phyloP scores from a whole-genome alignment of 2,113 vertebrate species.

The Gymnocephalus cernua region DNA sequence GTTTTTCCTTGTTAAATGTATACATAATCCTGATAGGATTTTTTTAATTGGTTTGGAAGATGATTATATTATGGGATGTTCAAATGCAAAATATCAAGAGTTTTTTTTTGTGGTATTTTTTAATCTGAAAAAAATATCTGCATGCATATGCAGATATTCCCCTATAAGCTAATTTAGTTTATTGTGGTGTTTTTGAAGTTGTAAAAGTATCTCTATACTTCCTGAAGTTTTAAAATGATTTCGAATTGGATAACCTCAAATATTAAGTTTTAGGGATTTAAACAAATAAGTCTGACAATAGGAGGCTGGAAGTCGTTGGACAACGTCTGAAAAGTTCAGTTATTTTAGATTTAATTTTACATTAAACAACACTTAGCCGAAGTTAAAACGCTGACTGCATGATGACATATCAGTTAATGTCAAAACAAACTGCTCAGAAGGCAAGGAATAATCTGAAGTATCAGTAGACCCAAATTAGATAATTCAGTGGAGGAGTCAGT shows the following conservation, averaged over 20 bases:
- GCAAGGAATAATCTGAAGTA: conserved; percentile 1
- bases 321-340: not conserved
- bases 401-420: not conserved
- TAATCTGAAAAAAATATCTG: not conserved
- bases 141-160: not conserved
- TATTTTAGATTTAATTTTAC: not conserved
- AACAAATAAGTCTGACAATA: not conserved
- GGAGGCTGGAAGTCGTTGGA: not conserved
- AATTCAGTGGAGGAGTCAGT: not conserved
- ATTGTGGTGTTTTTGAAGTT: not conserved
- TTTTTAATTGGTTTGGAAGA: not conserved
- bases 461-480: conserved; percentile 3
- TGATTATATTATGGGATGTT: not conserved
- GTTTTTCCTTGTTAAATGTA: not conserved
- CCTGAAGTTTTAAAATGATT: not conserved
- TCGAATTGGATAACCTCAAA: not conserved
- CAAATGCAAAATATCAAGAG: not conserved
- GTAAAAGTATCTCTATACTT: not conserved
- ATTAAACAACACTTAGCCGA: not conserved
- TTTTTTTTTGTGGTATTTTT: not conserved
- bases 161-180: not conserved
- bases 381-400: not conserved
- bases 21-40: not conserved
- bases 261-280: not conserved
- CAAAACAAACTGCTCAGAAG: not conserved